These are phyloP conservation scores for Lordiphosa stackelbergi DNA, from an alignment of 1,140 invertebrate genomes.

Conservation along the genomic window DNA sequence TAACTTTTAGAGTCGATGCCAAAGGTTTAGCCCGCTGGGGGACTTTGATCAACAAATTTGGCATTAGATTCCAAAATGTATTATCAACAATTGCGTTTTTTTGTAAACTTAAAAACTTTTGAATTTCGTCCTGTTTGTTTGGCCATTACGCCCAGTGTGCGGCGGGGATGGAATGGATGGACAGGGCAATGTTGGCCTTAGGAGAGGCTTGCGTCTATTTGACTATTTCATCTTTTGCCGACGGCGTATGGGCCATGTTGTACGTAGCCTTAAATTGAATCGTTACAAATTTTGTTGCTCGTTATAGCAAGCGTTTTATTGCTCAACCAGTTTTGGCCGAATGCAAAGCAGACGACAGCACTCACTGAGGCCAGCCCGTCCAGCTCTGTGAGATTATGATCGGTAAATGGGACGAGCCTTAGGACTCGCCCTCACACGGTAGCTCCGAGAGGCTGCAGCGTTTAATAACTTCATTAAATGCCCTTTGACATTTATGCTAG, in stretches of 20 bases:
- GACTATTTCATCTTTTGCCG: slow-evolving; percentile 74
- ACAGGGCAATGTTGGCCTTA: slow-evolving; percentile 5
- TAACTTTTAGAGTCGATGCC: too few species aligned
- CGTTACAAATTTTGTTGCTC: slow-evolving; percentile 76
- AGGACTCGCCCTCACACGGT: slow-evolving; percentile 30
- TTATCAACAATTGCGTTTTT: too few species aligned
- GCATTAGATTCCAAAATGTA: too few species aligned
- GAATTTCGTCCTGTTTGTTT: too few species aligned
- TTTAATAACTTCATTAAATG: slow-evolving; percentile 76
- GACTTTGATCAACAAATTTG: too few species aligned
- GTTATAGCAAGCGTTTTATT: slow-evolving; percentile 76
- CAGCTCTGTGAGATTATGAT: slow-evolving; percentile 56
- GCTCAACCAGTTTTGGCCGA: slow-evolving; percentile 60
- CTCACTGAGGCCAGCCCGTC: not conserved
- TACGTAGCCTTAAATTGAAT: slow-evolving; percentile 75
- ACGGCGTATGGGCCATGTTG: slow-evolving; percentile 60
- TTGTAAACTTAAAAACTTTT: too few species aligned
- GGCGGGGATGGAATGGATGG: too few species aligned
- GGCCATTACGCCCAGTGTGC: too few species aligned
- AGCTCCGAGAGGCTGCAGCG: slow-evolving; percentile 36
- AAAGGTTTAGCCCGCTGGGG: too few species aligned
- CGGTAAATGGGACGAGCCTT: slow-evolving; percentile 19
- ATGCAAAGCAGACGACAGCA: slow-evolving; percentile 44
- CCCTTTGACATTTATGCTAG: slow-evolving; percentile 68
- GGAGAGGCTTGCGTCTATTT: slow-evolving; percentile 52